These are phyloP conservation scores for Lucifuga dentata DNA, from an alignment of 2,113 vertebrate species.

Conservation along the genomic window DNA sequence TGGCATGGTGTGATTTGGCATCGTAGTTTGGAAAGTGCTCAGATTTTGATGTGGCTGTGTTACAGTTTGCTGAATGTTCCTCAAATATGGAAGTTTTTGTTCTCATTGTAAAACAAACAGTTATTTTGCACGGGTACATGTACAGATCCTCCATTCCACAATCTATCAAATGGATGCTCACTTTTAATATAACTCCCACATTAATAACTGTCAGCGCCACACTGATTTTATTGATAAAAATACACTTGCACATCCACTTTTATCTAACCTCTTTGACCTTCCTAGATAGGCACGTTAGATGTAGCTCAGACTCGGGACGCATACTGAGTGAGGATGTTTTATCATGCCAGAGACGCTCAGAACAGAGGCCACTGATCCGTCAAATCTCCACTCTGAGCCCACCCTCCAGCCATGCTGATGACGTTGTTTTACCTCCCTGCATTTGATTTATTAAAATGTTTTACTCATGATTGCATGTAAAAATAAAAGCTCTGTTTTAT, in stretches of 20 bases:
- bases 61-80: no score
- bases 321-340: slow-evolving; percentile 52
- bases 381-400: no score
- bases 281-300: slow-evolving; percentile 36
- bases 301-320: slow-evolving; percentile 17
- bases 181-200: neutral
- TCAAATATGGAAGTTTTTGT: no score
- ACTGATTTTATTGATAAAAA: slow-evolving; percentile 7
- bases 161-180: neutral
- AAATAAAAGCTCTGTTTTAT: no score
- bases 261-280: slow-evolving; percentile 48
- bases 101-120: neutral
- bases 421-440: no score
- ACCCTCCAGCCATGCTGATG: no score
- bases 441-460: no score
- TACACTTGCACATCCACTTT: neutral
- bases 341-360: slow-evolving; percentile 56
- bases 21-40: no score
- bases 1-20: no score
- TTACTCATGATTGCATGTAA: no score
- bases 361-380: slow-evolving; percentile 64
- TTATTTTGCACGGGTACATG: neutral
- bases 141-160: neutral
- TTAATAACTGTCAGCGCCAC: neutral
- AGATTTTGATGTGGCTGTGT: no score